Percentiles rank a stretch among this genome's conserved stretches.
These are phyloP conservation scores for Clarias macrocephalus DNA, from an alignment of 2,113 vertebrate species.

Conservation along the genomic window DNA sequence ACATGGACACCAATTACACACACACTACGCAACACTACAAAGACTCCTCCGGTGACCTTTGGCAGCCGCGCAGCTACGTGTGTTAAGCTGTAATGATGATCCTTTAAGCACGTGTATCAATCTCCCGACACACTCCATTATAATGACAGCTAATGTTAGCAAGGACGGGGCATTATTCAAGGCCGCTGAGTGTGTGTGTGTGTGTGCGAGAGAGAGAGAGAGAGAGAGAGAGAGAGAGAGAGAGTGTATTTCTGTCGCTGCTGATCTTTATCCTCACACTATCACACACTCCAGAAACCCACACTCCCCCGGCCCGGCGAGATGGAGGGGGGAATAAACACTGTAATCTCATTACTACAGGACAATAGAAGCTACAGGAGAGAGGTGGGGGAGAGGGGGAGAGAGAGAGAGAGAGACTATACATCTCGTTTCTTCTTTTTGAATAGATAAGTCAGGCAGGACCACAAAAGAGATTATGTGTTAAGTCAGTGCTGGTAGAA, in stretches of 20 bases:
- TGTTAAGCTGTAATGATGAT: conserved; percentile 63
- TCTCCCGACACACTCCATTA: conserved; percentile 74
- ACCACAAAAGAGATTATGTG: neutral
- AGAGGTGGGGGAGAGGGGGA: conserved; percentile 12
- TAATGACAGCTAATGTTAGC: conserved; percentile 72
- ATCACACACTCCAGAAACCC: conserved; percentile 74
- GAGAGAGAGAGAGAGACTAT: neutral
- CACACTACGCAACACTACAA: conserved; percentile 4
- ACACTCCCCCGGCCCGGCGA: conserved; percentile 46
- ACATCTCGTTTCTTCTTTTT: neutral
- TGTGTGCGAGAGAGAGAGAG: neutral
- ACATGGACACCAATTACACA: conserved; percentile 26
- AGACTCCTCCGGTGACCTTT: conserved; percentile 26
- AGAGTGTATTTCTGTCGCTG: conserved; percentile 69
- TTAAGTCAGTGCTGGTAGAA: neutral
- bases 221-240: neutral
- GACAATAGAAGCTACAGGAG: conserved; percentile 71
- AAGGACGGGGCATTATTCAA: conserved; percentile 75
- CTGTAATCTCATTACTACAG: conserved; percentile 82
- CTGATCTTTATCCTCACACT: conserved; percentile 77
- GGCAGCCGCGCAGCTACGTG: conserved; percentile 5
- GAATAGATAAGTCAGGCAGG: neutral
- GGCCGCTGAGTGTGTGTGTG: conserved; percentile 24
- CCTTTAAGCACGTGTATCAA: conserved; percentile 63
- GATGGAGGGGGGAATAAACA: conserved; percentile 60